Percentiles rank a stretch among this genome's conserved stretches.
These are phyloP conservation scores for Alauda arvensis DNA, from an alignment of 2,797 vertebrate species.

Conservation along the genomic window DNA sequence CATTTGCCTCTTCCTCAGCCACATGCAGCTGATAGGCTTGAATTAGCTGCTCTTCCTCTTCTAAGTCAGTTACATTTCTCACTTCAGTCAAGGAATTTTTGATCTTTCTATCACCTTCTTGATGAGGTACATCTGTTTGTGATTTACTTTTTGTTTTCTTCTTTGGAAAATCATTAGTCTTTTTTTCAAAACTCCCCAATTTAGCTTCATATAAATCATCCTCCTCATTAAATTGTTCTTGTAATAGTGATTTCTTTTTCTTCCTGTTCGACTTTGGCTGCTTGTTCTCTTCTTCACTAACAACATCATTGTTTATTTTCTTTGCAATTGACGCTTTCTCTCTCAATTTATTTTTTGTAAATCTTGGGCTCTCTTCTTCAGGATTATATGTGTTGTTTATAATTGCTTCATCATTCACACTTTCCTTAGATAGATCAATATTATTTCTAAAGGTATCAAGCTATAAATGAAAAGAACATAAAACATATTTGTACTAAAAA, in stretches of 20 bases:
- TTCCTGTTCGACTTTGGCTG: constrained; percentile 70
- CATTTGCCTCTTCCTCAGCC: constrained; percentile 78
- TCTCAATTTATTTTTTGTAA: constrained; percentile 79
- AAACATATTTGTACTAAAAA: constrained; percentile 21
- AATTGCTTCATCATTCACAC: constrained; percentile 76
- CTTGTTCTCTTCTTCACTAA: constrained; percentile 65
- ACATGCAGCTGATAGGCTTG: constrained; percentile 83
- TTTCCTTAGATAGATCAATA: constrained; percentile 78
- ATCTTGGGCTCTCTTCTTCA: constrained; percentile 76
- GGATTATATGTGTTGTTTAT: constrained; percentile 74
- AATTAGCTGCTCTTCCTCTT: constrained; percentile 80
- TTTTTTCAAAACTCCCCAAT: constrained; percentile 37
- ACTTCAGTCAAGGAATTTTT: constrained; percentile 70
- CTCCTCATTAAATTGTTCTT: constrained; percentile 63
- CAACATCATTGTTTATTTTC: constrained; percentile 75
- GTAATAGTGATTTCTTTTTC: constrained; percentile 71
- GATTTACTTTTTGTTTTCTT: constrained; percentile 53
- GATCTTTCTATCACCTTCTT: constrained; percentile 53
- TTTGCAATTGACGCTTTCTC: constrained; percentile 68
- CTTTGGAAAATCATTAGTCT: constrained; percentile 34
- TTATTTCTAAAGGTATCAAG: constrained; percentile 81
- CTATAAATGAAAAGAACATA: constrained; percentile 70
- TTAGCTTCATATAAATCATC: constrained; percentile 43
- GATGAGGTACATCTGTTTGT: constrained; percentile 42
- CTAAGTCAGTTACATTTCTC: constrained; percentile 52